A percentile compares a stretch with the other conserved stretches of the same genome.
Evolutionary conservation across 2,113 vertebrate species (phyloP).

Genomic region (Clarias batrachus): DNA sequence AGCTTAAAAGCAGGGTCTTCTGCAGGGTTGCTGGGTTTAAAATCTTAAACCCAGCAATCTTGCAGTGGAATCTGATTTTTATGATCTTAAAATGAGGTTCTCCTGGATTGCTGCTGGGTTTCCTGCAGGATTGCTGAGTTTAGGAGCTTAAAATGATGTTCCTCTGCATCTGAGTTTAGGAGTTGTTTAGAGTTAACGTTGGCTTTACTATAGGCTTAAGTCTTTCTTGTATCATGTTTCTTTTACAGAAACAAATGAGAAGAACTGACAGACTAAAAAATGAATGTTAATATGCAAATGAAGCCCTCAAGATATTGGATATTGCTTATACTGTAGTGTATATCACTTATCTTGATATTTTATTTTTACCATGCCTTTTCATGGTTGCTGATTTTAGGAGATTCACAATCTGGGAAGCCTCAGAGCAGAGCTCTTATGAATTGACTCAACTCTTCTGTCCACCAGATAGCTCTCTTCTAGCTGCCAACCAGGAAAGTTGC

Average conservation of each 20-base stretch:
- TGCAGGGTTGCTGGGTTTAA: background rate
- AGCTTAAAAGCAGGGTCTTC: background rate
- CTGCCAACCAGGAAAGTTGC: background rate
- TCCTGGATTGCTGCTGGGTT: too few relatives aligned
- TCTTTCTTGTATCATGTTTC: background rate
- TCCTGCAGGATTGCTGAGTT: too few relatives aligned
- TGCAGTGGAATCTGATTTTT: too few relatives aligned
- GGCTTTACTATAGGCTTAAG: background rate
- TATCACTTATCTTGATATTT: background rate
- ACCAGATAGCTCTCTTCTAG: background rate
- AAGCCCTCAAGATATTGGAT: background rate
- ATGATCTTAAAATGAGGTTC: too few relatives aligned
- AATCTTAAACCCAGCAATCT: too few relatives aligned
- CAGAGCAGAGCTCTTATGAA: background rate
- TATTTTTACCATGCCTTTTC: too few relatives aligned
- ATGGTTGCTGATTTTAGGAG: too few relatives aligned
- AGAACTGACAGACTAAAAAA: background rate
- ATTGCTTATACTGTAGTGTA: background rate
- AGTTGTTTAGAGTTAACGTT: background rate
- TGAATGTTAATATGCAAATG: background rate
- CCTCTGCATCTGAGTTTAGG: too few relatives aligned
- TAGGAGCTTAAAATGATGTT: too few relatives aligned
- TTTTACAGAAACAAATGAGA: background rate
- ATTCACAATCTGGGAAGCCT: background rate
- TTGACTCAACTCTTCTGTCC: background rate